phyloP scores from a whole-genome alignment of 2,888 invertebrate genomes.

The Latrodectus hesperus region DNA sequence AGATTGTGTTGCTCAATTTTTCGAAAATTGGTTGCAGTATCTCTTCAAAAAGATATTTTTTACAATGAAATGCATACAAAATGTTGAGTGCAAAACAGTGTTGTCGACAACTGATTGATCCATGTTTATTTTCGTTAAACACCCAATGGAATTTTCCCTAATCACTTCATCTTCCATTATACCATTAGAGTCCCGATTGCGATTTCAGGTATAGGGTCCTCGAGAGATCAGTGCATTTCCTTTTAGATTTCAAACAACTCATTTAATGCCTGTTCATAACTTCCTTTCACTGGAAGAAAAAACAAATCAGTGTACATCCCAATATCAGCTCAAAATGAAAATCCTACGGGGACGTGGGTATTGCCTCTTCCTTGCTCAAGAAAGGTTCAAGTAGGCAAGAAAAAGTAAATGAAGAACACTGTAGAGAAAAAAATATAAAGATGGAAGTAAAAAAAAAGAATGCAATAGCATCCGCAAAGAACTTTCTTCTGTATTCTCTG shows the following conservation, averaged over 20 bases:
- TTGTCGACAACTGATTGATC: background rate
- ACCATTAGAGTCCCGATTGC: background rate
- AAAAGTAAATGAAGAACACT: background rate
- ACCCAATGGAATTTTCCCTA: background rate
- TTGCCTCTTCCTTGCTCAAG: background rate
- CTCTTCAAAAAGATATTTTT: too few species aligned
- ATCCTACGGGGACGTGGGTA: background rate
- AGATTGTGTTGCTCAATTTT: too few species aligned
- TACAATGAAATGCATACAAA: too few species aligned
- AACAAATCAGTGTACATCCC: background rate
- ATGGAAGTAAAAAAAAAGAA: background rate
- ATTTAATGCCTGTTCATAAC: background rate
- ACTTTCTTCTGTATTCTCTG: conserved; percentile 57
- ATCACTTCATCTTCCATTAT: background rate
- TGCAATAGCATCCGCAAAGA: conserved; percentile 16
- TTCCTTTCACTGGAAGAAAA: background rate
- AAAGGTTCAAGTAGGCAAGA: background rate
- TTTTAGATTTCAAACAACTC: background rate
- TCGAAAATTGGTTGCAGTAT: too few species aligned
- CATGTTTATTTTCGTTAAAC: background rate
- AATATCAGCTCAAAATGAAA: background rate
- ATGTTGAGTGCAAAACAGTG: too few species aligned
- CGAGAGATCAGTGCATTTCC: background rate
- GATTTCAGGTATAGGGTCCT: background rate
- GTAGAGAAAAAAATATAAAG: background rate